Evolutionary conservation across 2,797 vertebrate species (phyloP).

Genomic region (Tokudaia tokunoshimensis): DNA sequence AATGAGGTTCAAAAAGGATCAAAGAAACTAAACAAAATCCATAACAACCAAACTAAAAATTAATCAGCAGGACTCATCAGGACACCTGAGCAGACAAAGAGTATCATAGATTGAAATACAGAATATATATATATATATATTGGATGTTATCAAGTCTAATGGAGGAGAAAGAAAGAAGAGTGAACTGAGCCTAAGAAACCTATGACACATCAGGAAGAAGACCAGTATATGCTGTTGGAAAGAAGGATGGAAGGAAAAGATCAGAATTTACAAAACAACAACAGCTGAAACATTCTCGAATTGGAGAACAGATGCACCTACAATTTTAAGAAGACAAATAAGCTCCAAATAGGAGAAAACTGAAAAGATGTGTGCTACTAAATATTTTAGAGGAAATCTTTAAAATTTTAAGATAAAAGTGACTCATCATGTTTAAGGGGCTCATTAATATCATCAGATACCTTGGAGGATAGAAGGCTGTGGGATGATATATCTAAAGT

Average conservation of each 20-base stretch:
- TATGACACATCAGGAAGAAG: background rate
- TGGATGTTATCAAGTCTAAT: background rate
- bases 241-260: background rate
- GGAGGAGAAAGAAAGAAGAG: background rate
- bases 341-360: background rate
- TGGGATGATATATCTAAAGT: background rate
- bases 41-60: background rate
- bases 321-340: background rate
- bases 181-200: background rate
- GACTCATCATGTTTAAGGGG: background rate
- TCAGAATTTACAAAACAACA: background rate
- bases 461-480: background rate
- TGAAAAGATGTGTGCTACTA: background rate
- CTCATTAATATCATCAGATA: background rate
- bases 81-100: background rate
- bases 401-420: background rate
- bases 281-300: constrained; percentile 9
- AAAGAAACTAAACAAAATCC: background rate
- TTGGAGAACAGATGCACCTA: background rate
- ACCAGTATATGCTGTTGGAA: background rate
- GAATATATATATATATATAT: too few relatives aligned
- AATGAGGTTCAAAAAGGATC: background rate
- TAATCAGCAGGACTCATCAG: background rate
- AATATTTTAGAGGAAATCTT: background rate
- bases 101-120: background rate